Base-by-base conservation (phyloP, 2,888 invertebrate genomes). In the Caenorhabditis sulstoni region DNA sequence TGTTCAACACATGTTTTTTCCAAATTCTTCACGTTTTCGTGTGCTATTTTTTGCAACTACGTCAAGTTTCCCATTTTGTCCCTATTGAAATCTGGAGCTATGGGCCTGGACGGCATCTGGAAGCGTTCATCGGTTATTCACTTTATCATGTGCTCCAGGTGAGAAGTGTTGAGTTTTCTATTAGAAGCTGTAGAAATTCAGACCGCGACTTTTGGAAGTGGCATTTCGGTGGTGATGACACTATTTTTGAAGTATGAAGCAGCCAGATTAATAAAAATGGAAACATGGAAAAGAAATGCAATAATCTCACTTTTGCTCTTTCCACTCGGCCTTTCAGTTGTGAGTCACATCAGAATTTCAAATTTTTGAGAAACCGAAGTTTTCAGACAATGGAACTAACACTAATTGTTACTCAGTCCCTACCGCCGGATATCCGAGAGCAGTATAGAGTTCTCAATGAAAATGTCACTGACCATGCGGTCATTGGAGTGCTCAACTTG, bases 11-110 rank as follows among this genome's bases (percentile, higher is more conserved):
- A 5, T 50, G 70, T n/a, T 14, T 58, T 0, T 73, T 57, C 16
- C 73, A 73, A 73, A 35, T 50, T 3, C 22, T 65, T 0, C 64
- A 64, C n/a, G 73, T 58, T 0, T 41, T 16, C 8, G 52, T 52
- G 0, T 73, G 73, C 16, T 64, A 22, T 14, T 22, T 73, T 0
- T 41, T 64, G 41, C 73, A 73, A 22, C 44, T 73, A 1, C 64
- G 73, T 4, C 64, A 64, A 22, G 50, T 73, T 4, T 73, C 73
- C 0, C 47, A 44, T 18, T 8, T 52, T 5, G 49, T 55, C 0
- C 73, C 73, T n/a, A 50, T 73, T 1, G 50, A 73, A 52, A 20
- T 73, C 1, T 64, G 73, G 73, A 65, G 58, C n/a, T 73, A 73
- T 16, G 73, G 73, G 18, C n/a, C n/a, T 0, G 64, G 57, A 0